Percentiles rank a stretch among this genome's conserved stretches.
These are phyloP conservation scores for Heteropelma amictum DNA, from an alignment of 2,888 invertebrate species.

Conservation along the genomic window DNA sequence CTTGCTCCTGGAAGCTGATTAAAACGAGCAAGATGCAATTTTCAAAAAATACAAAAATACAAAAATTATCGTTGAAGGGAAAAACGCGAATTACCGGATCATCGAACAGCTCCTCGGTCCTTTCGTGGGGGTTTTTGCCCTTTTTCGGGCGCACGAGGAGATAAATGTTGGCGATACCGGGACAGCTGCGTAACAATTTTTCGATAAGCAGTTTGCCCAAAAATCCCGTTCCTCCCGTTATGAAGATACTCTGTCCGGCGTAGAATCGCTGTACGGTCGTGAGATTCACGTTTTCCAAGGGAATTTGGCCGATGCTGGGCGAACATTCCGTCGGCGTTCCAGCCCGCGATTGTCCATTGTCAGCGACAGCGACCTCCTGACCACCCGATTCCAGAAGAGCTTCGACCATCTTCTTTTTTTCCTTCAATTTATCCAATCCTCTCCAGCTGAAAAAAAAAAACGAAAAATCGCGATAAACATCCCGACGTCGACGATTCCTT, in stretches of 20 bases:
- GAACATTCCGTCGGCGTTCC: constrained; percentile 66
- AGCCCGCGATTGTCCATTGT: constrained; percentile 65
- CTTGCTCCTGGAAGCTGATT: too few relatives aligned
- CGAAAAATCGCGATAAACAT: too few relatives aligned
- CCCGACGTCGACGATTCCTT: too few relatives aligned
- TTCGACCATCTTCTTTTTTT: constrained; percentile 71
- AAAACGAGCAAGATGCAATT: background rate
- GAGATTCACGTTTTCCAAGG: constrained; percentile 61
- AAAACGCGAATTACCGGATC: constrained; percentile 74
- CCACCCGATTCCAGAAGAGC: constrained; percentile 73
- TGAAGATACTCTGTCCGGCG: constrained; percentile 79
- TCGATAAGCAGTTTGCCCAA: constrained; percentile 85
- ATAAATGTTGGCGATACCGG: constrained; percentile 81
- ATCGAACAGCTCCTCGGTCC: constrained; percentile 79
- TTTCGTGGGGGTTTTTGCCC: constrained; percentile 79
- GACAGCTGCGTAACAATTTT: constrained; percentile 83
- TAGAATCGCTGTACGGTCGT: constrained; percentile 79
- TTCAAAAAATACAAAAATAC: background rate
- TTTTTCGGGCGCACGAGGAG: constrained; percentile 81
- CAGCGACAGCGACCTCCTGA: constrained; percentile 72
- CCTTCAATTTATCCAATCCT: background rate
- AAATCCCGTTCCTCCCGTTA: constrained; percentile 85
- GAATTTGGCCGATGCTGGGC: constrained; percentile 56
- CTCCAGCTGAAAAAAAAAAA: constrained; percentile 5
- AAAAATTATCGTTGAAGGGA: background rate